Base-by-base conservation (phyloP, 2,888 invertebrate genomes). In the Ophioninae sp. region DNA sequence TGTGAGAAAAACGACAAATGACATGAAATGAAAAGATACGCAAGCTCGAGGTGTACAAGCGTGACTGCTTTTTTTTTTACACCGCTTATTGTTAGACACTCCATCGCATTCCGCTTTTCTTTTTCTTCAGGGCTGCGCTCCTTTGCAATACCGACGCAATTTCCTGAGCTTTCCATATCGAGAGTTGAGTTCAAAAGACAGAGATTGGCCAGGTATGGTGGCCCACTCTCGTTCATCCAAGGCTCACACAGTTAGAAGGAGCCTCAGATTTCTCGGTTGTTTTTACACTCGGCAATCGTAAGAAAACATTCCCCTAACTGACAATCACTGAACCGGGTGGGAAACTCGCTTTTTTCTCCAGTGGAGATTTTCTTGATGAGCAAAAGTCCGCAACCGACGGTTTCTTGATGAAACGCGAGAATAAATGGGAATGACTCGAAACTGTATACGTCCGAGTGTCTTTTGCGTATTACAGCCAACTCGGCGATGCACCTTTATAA, bases 391-490 rank as follows among this genome's bases (percentile, higher is more conserved):
- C 69, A 74, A 72, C 65, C 61, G 73, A 70, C 37, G 21, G 50
- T 59, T 72, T 62, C 61, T 82, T 70, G 77, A 80, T 77, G 77
- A 83, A 70, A 77, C 73, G 64, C 56, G 64, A 68, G 37, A 13
- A 44, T 30, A 72, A 20, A 39, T 50, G 6, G 17, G 56, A 69
- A 70, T 13, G 2, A 39, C n/a, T 50, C 20, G 69, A 56, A 59
- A 50, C 68, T 80, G 56, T 21, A 41, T 61, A 50, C 20, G 50
- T 39, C n/a, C 23, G 39, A 50, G 44, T 20, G 61, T 79, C 65
- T 77, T 50, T 17, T 56, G 56, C 37, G 39, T 73, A 57, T 61
- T 75, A 68, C 56, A 56, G 61, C 41, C 64, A 79, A 79, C 76
- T 77, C 72, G 72, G 50, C 59, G 68, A 76, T 57, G 61, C 41